Conservation (phyloP, 1,140 invertebrate genomes). For the Eciton burchellii region DNA sequence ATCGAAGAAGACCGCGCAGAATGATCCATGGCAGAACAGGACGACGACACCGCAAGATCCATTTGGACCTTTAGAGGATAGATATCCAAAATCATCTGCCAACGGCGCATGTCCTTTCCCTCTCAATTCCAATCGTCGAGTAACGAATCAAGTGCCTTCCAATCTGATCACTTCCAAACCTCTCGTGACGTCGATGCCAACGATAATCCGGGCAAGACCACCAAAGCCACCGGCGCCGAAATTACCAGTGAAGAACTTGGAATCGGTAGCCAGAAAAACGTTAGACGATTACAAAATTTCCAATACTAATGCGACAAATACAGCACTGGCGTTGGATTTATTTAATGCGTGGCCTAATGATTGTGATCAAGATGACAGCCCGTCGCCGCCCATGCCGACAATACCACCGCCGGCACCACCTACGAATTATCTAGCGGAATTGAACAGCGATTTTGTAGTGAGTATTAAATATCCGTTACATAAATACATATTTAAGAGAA, state of each 20-base stretch:
- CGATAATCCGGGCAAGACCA: slow-evolving; percentile 88
- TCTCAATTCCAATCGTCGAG: slow-evolving; percentile 70
- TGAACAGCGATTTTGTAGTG: slow-evolving; percentile 72
- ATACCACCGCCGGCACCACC: slow-evolving; percentile 91
- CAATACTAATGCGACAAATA: slow-evolving; percentile 24
- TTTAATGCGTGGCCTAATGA: slow-evolving; percentile 72
- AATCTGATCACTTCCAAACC: slow-evolving; percentile 53
- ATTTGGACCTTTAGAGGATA: slow-evolving; percentile 75
- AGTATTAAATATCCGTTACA: slow-evolving; percentile 45
- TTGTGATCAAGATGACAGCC: slow-evolving; percentile 70
- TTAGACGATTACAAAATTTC: slow-evolving; percentile 17
- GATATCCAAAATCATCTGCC: slow-evolving; percentile 48
- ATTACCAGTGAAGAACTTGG: slow-evolving; percentile 60
- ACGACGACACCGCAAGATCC: slow-evolving; percentile 76
- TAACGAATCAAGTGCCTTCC: slow-evolving; percentile 67
- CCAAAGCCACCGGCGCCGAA: slow-evolving; percentile 75
- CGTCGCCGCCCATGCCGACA: slow-evolving; percentile 91
- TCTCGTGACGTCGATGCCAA: slow-evolving; percentile 85
- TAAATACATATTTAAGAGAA: background rate
- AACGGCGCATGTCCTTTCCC: slow-evolving; percentile 79
- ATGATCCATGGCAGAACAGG: slow-evolving; percentile 81
- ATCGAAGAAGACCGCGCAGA: slow-evolving; percentile 69
- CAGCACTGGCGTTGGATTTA: slow-evolving; percentile 67
- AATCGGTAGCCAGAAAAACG: slow-evolving; percentile 26
- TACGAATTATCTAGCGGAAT: slow-evolving; percentile 82